Conservation (phyloP, 2,888 invertebrate genomes). For the Eupithecia insigniata region DNA sequence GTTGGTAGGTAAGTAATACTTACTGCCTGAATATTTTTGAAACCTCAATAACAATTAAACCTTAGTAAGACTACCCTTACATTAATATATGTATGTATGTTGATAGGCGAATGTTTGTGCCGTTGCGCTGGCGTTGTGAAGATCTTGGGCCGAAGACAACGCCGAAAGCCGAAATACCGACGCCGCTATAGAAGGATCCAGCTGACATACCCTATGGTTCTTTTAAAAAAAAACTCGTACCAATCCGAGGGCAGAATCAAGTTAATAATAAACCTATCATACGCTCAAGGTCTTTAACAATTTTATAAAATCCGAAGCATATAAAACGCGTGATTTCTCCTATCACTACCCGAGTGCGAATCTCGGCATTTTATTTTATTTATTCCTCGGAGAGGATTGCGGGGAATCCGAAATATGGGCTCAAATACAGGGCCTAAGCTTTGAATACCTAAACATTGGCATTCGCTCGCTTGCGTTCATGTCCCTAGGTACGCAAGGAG, state of each 20-base stretch:
- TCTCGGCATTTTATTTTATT: slow-evolving; percentile 31
- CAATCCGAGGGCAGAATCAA: not conserved
- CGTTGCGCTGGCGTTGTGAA: too few species aligned
- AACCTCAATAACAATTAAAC: not conserved
- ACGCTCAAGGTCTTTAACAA: not conserved
- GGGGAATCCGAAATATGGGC: slow-evolving; percentile 26
- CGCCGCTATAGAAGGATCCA: not conserved
- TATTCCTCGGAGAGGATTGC: slow-evolving; percentile 27
- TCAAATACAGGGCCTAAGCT: slow-evolving; percentile 16
- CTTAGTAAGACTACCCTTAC: too few species aligned
- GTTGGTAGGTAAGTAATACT: not conserved
- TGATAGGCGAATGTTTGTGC: too few species aligned
- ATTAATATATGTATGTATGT: too few species aligned
- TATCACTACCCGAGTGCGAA: not conserved
- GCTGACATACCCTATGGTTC: too few species aligned
- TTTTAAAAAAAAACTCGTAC: not conserved
- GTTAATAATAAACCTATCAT: not conserved
- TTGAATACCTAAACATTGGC: slow-evolving; percentile 34
- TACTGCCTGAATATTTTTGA: not conserved
- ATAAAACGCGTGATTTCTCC: not conserved
- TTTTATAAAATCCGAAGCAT: not conserved
- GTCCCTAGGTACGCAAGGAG: not conserved
- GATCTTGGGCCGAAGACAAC: too few species aligned
- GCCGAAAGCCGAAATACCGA: too few species aligned
- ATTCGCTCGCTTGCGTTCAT: slow-evolving; percentile 15